Evolutionary conservation across 2,797 vertebrate species (phyloP).

Genomic region (Enteromius argenteus): DNA sequence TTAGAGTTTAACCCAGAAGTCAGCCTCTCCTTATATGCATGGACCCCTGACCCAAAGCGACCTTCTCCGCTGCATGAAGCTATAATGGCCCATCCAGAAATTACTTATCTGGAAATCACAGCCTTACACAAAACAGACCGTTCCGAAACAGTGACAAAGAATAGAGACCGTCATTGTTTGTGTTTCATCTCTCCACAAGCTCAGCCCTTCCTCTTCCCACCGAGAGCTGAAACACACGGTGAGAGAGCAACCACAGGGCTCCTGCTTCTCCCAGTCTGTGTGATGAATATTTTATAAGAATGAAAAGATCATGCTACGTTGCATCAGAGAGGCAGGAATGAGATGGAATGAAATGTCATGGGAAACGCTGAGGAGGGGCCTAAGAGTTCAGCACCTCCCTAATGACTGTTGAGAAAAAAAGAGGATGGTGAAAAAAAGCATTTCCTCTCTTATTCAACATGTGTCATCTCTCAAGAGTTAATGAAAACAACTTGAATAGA

Average conservation of each 20-base stretch:
- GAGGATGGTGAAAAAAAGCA: conserved; percentile 17
- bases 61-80: conserved; percentile 59
- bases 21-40: conserved; percentile 73
- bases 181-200: conserved; percentile 37
- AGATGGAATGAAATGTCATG: conserved; percentile 35
- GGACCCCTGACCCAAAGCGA: conserved; percentile 72
- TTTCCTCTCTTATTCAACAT: conserved; percentile 58
- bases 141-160: conserved; percentile 57
- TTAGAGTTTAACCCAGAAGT: conserved; percentile 57
- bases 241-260: conserved; percentile 18
- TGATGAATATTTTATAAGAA: conserved; percentile 47
- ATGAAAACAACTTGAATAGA: conserved; percentile 57
- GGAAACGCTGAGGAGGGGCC: conserved; percentile 44
- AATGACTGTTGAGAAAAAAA: conserved; percentile 43
- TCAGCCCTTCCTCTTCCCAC: conserved; percentile 39
- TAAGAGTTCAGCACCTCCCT: conserved; percentile 43
- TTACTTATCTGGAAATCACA: conserved; percentile 56
- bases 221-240: background rate
- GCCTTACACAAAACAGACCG: conserved; percentile 43
- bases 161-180: conserved; percentile 61
- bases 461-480: conserved; percentile 57
- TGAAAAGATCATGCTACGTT: conserved; percentile 36
- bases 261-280: conserved; percentile 36
- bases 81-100: conserved; percentile 24
- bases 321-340: conserved; percentile 33